Percentiles rank a stretch among this genome's conserved stretches.
Evolutionary conservation across 2,113 vertebrate species (phyloP).

Genomic region (Microcebus jonahi): DNA sequence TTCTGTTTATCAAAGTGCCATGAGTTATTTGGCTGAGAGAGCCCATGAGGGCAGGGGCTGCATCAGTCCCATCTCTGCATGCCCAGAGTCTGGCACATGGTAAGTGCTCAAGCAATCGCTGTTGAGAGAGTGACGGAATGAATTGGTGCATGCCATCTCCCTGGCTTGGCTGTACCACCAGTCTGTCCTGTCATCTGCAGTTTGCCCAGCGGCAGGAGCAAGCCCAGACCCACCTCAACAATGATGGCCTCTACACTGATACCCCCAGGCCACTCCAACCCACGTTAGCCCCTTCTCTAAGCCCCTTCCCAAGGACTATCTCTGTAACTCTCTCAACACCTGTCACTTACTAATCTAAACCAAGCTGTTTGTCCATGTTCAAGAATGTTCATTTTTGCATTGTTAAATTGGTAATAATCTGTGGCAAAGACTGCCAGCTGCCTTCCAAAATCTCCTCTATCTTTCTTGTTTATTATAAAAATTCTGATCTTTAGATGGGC

Average conservation of each 20-base stretch:
- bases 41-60: not conserved
- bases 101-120: not conserved
- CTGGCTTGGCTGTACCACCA: not conserved
- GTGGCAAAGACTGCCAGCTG: not conserved
- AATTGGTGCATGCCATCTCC: not conserved
- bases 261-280: not conserved
- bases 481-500: not conserved
- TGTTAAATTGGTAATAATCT: not conserved
- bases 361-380: not conserved
- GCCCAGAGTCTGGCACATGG: not conserved
- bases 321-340: not conserved
- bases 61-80: not conserved
- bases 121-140: not conserved
- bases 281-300: not conserved
- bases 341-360: not conserved
- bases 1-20: not conserved
- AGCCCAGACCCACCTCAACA: not conserved
- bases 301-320: not conserved
- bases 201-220: not conserved
- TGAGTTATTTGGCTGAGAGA: not conserved
- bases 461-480: not conserved
- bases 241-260: not conserved
- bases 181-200: not conserved
- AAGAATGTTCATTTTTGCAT: not conserved
- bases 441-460: not conserved